Evolutionary conservation across 2,797 vertebrate genomes (phyloP), one percentile per base, ranked within the genome.

Genomic region (Pseudochaenichthys georgianus): DNA sequence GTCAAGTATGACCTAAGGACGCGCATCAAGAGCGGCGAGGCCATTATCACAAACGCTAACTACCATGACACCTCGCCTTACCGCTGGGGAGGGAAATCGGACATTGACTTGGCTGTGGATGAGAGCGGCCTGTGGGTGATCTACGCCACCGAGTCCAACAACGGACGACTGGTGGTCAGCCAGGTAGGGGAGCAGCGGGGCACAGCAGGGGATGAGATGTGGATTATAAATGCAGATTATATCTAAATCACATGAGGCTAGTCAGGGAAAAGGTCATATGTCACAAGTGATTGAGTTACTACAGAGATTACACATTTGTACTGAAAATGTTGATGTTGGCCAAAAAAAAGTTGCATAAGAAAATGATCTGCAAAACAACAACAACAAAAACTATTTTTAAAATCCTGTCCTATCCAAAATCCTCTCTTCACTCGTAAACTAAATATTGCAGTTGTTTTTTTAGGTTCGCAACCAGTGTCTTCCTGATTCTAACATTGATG

Each of bases 61-160:
- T 99, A 99, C 80, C 97, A 99, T 3, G 97, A 99, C 92, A 98
- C 98, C 0, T 97, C 97, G 0, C 97, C 98, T 0, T 99, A 98
- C 60, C 97, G 97, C 71, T 98, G 98, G 97, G 97, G 98, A 0
- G 97, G 97, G 62, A 99, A 99, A 75, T 98, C 97, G 0, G 98
- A 99, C 91, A 97, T 99, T 41, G 97, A 99, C 89, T 89, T 99
- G 85, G 97, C 97, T 0, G 97, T 98, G 86, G 98, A 98, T 5
- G 98, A 99, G 93, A 98, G 97, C 0, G 97, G 98, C 23, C 92
- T 99, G 12, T 99, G 98, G 98, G 97, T 97, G 31, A 96, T 99
- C 84, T 99, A 99, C 15, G 97, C 97, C 89, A 99, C 97, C 0
- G 98, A 99, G 88, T 88, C 93, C 75, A 99, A 97, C 93, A 98